Percentiles rank a stretch among this genome's conserved stretches.
Conservation (phyloP, 2,113 vertebrate species). For the Pelmatolapia mariae region DNA sequence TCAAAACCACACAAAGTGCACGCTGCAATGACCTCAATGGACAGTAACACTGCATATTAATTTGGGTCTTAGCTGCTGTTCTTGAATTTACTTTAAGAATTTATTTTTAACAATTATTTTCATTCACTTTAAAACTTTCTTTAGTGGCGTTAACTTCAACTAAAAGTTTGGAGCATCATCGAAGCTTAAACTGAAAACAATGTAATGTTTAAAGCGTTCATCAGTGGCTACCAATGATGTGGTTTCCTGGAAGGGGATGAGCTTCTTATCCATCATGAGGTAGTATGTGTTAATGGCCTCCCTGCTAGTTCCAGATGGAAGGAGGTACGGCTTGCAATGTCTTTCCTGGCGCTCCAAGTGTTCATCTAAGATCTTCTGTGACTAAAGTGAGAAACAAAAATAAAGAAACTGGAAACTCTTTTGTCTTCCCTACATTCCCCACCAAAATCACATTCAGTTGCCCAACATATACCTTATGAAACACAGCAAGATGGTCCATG, state of each 20-base stretch:
- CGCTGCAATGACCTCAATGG: not conserved
- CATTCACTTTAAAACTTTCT: not conserved
- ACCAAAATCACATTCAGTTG: not conserved
- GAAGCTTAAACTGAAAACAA: not conserved
- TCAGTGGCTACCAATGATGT: not conserved
- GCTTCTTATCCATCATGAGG: not conserved
- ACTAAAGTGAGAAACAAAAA: not conserved
- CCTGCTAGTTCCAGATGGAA: not conserved
- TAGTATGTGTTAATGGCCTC: not conserved
- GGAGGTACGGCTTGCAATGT: not conserved
- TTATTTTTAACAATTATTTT: not conserved
- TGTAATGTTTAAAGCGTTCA: not conserved
- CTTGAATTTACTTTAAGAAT: not conserved
- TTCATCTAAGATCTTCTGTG: not conserved
- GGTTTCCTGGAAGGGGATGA: not conserved
- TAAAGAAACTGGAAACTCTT: not conserved
- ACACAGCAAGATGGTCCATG: too few relatives aligned
- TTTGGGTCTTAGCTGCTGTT: not conserved
- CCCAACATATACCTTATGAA: not conserved
- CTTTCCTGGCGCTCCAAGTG: not conserved
- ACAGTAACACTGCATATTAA: not conserved
- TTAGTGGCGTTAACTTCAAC: not conserved
- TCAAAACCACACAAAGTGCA: not conserved
- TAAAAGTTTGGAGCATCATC: not conserved
- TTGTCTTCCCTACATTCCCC: not conserved